Evolutionary conservation across 2,888 invertebrate species (phyloP).

Genomic region (Troglohyphantes excavatus): DNA sequence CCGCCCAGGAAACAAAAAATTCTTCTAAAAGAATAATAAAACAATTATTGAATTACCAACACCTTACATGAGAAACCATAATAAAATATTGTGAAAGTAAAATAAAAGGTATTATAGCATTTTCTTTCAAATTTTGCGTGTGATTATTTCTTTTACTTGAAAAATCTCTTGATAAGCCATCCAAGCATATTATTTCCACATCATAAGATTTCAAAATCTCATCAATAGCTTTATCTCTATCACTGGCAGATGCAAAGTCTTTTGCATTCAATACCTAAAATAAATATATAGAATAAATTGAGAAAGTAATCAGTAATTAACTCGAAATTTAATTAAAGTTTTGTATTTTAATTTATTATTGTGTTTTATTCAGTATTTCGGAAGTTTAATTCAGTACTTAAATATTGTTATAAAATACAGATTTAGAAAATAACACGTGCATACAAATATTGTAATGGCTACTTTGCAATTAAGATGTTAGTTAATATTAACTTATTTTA

Average conservation of each 20-base stretch:
- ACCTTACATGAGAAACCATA: not conserved
- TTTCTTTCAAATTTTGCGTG: too few relatives aligned
- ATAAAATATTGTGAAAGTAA: not conserved
- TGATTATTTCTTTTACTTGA: constrained; percentile 81
- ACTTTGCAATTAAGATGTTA: too few relatives aligned
- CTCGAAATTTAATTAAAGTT: too few relatives aligned
- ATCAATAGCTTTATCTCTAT: constrained; percentile 89
- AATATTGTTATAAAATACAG: too few relatives aligned
- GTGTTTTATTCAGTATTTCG: too few relatives aligned
- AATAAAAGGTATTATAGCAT: not conserved
- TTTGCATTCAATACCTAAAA: constrained; percentile 16
- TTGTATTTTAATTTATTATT: too few relatives aligned
- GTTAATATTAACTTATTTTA: too few relatives aligned
- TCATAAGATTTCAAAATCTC: constrained; percentile 86
- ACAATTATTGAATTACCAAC: not conserved
- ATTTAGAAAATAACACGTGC: too few relatives aligned
- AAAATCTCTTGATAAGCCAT: constrained; percentile 96
- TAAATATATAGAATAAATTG: too few relatives aligned
- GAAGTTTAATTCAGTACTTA: too few relatives aligned
- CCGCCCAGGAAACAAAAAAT: constrained; percentile 85
- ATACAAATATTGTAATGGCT: too few relatives aligned
- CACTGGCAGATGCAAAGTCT: constrained; percentile 81
- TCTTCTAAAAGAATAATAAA: constrained; percentile 50
- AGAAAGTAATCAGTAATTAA: too few relatives aligned
- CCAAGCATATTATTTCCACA: constrained; percentile 94